phyloP scores from a whole-genome alignment of 2,113 vertebrate genomes.

The Serilophus lunatus region DNA sequence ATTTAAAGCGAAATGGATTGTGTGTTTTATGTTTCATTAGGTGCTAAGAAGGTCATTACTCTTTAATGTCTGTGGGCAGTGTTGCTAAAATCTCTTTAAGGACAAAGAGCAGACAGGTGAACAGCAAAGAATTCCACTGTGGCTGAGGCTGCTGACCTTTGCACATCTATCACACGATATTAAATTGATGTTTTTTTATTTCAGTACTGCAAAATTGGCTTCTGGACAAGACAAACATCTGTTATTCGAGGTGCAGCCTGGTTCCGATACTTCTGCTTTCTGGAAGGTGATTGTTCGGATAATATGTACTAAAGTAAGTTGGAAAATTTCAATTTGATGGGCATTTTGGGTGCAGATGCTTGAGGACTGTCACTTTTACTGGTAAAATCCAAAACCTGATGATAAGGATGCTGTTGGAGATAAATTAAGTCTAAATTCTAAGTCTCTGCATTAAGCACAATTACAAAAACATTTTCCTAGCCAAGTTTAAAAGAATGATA shows the following conservation, averaged over 20 bases:
- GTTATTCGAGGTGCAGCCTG: conserved; percentile 93
- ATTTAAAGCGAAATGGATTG: not conserved
- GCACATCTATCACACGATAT: not conserved
- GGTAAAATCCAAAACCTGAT: not conserved
- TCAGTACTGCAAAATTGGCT: conserved; percentile 87
- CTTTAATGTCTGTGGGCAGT: not conserved
- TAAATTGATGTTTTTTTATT: conserved; percentile 29
- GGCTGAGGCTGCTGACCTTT: not conserved
- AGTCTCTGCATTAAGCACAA: not conserved
- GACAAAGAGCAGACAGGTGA: not conserved
- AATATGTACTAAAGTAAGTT: conserved; percentile 92
- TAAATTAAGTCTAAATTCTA: not conserved
- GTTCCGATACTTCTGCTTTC: conserved; percentile 91
- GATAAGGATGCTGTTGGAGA: not conserved
- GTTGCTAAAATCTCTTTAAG: not conserved
- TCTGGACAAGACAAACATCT: conserved; percentile 93
- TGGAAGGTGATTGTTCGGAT: conserved; percentile 94
- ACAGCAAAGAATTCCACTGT: not conserved
- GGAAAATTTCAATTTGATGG: not conserved
- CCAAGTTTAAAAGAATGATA: not conserved
- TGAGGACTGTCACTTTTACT: not conserved
- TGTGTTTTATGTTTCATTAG: not conserved
- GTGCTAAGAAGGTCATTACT: not conserved
- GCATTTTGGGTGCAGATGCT: not conserved
- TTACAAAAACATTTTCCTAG: not conserved